Evolutionary conservation across 2,113 vertebrate genomes (phyloP).

Genomic region (Tichodroma muraria): DNA sequence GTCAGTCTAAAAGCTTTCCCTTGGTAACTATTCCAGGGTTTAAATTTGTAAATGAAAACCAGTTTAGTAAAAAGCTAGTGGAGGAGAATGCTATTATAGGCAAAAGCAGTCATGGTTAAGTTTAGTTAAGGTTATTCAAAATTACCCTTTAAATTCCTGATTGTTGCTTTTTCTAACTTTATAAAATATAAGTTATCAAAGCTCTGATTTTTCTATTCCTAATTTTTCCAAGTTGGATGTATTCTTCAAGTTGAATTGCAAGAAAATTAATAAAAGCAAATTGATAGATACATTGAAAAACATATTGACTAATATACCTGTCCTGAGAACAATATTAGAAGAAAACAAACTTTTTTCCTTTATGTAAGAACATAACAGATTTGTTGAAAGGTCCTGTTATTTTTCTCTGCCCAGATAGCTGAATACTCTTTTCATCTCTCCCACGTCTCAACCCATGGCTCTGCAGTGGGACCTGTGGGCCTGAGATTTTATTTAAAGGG

Average conservation of each 20-base stretch:
- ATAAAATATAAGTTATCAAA: not conserved
- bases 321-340: not conserved
- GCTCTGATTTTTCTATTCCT: not conserved
- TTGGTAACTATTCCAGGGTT: not conserved
- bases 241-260: not conserved
- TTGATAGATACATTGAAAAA: not conserved
- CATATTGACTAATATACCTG: not conserved
- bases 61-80: not conserved
- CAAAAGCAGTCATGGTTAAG: not conserved
- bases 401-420: not conserved
- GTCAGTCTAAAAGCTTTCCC: not conserved
- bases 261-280: not conserved
- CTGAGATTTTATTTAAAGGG: not conserved
- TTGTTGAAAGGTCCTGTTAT: not conserved
- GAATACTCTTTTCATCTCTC: not conserved
- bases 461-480: not conserved
- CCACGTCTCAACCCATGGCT: not conserved
- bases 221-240: not conserved
- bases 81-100: not conserved
- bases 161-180: not conserved
- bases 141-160: not conserved
- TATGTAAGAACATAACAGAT: not conserved
- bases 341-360: not conserved
- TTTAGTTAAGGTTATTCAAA: not conserved
- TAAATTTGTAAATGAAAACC: not conserved